Conservation (phyloP, 2,888 invertebrate species). For the Idaea aversata region DNA sequence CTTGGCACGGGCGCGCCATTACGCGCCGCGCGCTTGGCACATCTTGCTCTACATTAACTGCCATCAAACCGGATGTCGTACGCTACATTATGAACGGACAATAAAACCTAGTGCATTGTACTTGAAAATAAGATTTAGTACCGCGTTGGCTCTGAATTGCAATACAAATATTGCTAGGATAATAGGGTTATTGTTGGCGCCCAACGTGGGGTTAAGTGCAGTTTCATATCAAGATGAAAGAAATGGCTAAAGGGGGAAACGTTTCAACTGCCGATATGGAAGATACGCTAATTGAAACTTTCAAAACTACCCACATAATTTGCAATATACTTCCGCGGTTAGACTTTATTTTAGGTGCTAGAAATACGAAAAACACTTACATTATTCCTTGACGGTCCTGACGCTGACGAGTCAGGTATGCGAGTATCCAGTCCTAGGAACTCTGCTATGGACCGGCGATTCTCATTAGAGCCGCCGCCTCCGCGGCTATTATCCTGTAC, state of each 20-base stretch:
- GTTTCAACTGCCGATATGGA: too few species aligned
- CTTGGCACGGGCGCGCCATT: slow-evolving; percentile 69
- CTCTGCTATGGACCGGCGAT: slow-evolving; percentile 58
- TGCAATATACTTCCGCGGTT: background rate
- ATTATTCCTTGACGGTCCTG: slow-evolving; percentile 42
- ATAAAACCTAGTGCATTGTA: slow-evolving; percentile 62
- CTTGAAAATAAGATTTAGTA: slow-evolving; percentile 53
- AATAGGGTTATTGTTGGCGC: slow-evolving; percentile 41
- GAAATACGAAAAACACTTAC: slow-evolving; percentile 43
- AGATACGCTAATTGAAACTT: slow-evolving; percentile 8
- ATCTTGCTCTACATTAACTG: slow-evolving; percentile 65
- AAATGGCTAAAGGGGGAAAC: too few species aligned
- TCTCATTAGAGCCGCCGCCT: slow-evolving; percentile 56
- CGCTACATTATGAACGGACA: slow-evolving; percentile 70
- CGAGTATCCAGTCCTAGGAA: slow-evolving; percentile 50
- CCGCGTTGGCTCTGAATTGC: slow-evolving; percentile 37
- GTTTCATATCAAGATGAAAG: background rate
- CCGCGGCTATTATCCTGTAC: slow-evolving; percentile 55
- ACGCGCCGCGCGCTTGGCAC: slow-evolving; percentile 65
- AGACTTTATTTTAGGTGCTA: background rate
- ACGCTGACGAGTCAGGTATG: slow-evolving; percentile 37
- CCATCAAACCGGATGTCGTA: slow-evolving; percentile 74
- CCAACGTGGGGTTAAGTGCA: slow-evolving; percentile 40
- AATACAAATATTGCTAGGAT: slow-evolving; percentile 25
- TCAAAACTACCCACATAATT: slow-evolving; percentile 4